These are phyloP conservation scores for Cyanistes caeruleus DNA, from an alignment of 2,113 vertebrate genomes.

Conservation along the genomic window DNA sequence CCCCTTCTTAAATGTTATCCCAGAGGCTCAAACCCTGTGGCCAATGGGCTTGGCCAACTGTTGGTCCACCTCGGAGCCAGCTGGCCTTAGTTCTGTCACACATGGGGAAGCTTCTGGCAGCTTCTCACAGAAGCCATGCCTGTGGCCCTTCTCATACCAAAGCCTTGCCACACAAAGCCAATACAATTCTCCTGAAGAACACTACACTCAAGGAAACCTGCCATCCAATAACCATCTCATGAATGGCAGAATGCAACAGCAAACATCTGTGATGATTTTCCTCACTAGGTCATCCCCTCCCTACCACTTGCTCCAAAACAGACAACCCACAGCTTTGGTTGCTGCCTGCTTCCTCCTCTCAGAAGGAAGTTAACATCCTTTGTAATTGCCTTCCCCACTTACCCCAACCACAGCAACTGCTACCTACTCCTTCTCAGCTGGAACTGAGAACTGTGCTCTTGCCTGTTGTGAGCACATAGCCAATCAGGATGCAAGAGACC, in stretches of 20 bases:
- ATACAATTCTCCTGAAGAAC: background rate
- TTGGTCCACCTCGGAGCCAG: rapidly evolving
- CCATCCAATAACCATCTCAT: background rate
- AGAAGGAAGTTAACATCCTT: background rate
- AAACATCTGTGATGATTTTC: background rate
- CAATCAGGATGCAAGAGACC: rapidly evolving
- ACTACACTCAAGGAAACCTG: background rate
- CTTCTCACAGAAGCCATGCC: background rate
- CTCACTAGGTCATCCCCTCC: background rate
- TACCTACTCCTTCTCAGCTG: background rate
- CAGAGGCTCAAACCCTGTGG: rapidly evolving
- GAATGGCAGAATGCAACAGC: background rate
- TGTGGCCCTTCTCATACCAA: background rate
- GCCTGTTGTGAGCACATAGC: background rate
- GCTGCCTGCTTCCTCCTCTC: background rate
- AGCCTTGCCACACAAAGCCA: background rate
- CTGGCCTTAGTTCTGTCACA: rapidly evolving
- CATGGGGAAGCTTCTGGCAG: background rate
- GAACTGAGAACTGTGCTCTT: background rate
- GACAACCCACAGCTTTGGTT: background rate
- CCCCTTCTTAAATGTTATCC: background rate
- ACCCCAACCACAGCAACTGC: background rate
- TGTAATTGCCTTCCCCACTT: background rate
- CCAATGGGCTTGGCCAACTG: rapidly evolving
- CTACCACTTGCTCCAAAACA: background rate